Evolutionary conservation across 2,113 vertebrate species (phyloP).

Genomic region (Eulemur macaco): DNA sequence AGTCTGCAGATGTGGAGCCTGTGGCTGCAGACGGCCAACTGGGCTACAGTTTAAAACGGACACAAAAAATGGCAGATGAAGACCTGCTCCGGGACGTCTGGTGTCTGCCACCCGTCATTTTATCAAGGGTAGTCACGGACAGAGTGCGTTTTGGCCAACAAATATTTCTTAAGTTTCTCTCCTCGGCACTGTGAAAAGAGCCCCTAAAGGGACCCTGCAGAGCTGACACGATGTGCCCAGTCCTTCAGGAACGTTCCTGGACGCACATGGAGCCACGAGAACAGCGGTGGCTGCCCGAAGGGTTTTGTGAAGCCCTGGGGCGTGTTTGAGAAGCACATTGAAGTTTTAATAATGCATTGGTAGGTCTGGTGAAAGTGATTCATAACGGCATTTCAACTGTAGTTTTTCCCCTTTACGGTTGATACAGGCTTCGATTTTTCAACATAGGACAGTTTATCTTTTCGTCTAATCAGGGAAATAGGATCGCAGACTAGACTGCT

Average conservation of each 20-base stretch:
- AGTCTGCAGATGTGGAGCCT: background rate
- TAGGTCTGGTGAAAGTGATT: background rate
- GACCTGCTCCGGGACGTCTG: background rate
- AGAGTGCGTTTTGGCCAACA: background rate
- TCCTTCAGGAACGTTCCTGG: background rate
- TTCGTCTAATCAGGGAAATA: background rate
- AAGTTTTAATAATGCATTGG: background rate
- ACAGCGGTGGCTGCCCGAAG: background rate
- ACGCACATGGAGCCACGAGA: background rate
- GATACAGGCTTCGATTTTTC: background rate
- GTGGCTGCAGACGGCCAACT: background rate
- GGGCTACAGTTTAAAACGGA: background rate
- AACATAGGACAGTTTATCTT: background rate
- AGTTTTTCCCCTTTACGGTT: background rate
- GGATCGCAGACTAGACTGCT: background rate
- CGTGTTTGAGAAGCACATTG: background rate
- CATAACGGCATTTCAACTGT: background rate
- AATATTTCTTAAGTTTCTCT: background rate
- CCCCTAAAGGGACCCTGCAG: too few relatives aligned
- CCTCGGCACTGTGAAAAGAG: background rate
- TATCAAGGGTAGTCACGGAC: background rate
- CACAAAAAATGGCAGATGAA: background rate
- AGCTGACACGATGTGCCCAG: background rate
- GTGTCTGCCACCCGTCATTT: background rate
- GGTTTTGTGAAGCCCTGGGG: background rate